Conservation (phyloP, 2,888 invertebrate species). For the Lobophora halterata region DNA sequence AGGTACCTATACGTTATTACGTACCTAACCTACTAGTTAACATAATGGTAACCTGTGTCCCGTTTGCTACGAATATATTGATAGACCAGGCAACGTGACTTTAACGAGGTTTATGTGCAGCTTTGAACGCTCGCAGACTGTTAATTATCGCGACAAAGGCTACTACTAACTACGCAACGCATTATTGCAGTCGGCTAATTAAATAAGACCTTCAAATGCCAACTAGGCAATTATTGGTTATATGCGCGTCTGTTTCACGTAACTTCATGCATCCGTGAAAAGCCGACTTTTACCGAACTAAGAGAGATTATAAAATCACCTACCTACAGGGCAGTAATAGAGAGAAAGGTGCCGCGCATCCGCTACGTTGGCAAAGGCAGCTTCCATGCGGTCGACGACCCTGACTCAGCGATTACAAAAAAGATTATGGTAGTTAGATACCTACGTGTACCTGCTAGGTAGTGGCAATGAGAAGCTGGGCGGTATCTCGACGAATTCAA, state of each 20-base stretch:
- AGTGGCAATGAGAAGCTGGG: conserved; percentile 28
- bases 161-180: no score
- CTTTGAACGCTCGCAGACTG: conserved; percentile 23
- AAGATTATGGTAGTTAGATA: conserved; percentile 62
- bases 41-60: conserved; percentile 8
- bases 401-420: conserved; percentile 69
- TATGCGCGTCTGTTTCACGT: background rate
- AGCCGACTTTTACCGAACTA: conserved; percentile 35
- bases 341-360: conserved; percentile 69
- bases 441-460: conserved; percentile 40
- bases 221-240: conserved; percentile 22
- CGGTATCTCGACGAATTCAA: conserved; percentile 23
- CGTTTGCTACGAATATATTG: conserved; percentile 15
- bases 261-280: conserved; percentile 15
- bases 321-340: conserved; percentile 55
- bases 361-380: conserved; percentile 66
- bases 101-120: conserved; percentile 25
- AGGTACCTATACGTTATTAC: background rate
- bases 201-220: conserved; percentile 27
- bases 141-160: conserved; percentile 27
- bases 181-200: conserved; percentile 30
- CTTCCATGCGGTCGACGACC: conserved; percentile 74
- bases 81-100: conserved; percentile 19
- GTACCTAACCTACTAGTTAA: no score
- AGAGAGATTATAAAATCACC: conserved; percentile 48